A percentile compares a stretch with the other conserved stretches of the same genome.
phyloP scores from a whole-genome alignment of 2,888 invertebrate genomes.

The Tetranychus piercei region DNA sequence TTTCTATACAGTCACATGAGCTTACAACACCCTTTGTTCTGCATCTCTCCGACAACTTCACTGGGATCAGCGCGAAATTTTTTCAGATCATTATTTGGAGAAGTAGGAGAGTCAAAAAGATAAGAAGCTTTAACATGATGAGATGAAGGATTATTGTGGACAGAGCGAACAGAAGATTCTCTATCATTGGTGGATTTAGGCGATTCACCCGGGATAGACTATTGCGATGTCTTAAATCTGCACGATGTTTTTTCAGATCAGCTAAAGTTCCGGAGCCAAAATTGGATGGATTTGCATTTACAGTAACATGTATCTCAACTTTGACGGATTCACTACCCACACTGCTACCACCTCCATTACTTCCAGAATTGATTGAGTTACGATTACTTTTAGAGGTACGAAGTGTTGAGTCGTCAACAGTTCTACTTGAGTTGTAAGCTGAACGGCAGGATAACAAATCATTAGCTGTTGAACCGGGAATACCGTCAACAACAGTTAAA shows the following conservation, averaged over 20 bases:
- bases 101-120: constrained; percentile 23
- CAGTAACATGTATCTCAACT: constrained; percentile 30
- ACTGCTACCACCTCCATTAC: not conserved
- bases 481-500: not conserved
- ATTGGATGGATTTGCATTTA: constrained; percentile 34
- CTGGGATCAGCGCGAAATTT: constrained; percentile 26
- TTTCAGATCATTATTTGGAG: constrained; percentile 23
- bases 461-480: not conserved
- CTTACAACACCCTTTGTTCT: constrained; percentile 25
- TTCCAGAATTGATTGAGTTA: constrained; percentile 7
- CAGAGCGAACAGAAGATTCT: not conserved
- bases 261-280: constrained; percentile 55
- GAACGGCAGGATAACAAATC: not conserved
- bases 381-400: not conserved
- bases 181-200: not conserved
- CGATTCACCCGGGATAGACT: constrained; percentile 20
- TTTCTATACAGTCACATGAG: constrained; percentile 4
- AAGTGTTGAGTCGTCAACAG: not conserved
- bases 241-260: constrained; percentile 74
- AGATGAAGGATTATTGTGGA: not conserved
- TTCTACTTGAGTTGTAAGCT: not conserved
- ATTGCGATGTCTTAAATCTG: constrained; percentile 28
- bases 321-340: constrained; percentile 28
- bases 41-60: constrained; percentile 26
- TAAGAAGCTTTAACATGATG: constrained; percentile 20